Percentiles rank a stretch among this genome's conserved stretches.
Conservation (phyloP, 2,113 vertebrate genomes). For the Nothocercus nigrocapillus region DNA sequence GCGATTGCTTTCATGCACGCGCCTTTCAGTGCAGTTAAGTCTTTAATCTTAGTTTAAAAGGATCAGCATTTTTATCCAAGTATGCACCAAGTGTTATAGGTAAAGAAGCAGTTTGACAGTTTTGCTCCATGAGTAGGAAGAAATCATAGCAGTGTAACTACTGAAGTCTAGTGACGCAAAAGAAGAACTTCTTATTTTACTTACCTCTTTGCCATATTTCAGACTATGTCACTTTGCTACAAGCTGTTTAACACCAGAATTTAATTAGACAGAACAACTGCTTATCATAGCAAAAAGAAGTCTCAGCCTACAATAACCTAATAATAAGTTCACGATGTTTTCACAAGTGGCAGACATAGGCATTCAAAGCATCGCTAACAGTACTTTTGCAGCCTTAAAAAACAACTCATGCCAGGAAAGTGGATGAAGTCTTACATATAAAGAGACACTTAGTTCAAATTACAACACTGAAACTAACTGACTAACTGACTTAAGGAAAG, state of each 20-base stretch:
- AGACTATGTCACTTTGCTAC: fast-evolving
- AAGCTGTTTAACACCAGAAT: not conserved
- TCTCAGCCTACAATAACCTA: not conserved
- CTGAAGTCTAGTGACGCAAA: not conserved
- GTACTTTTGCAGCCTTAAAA: not conserved
- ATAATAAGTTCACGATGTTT: not conserved
- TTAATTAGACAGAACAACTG: not conserved
- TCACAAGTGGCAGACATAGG: not conserved
- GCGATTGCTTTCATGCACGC: not conserved
- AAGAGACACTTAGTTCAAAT: not conserved
- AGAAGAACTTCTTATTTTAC: not conserved
- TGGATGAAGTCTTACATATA: not conserved
- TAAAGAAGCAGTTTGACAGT: not conserved
- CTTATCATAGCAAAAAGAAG: not conserved
- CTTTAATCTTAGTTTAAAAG: not conserved
- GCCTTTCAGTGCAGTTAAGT: not conserved
- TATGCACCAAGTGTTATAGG: not conserved
- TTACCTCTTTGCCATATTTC: not conserved
- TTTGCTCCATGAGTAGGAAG: not conserved
- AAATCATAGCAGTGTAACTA: not conserved
- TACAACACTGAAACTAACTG: not conserved
- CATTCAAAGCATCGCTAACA: not conserved
- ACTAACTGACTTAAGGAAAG: not conserved
- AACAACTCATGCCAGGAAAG: not conserved
- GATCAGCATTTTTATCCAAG: not conserved